Evolutionary conservation across 2,113 vertebrate species (phyloP).

Genomic region (Lathamus discolor): DNA sequence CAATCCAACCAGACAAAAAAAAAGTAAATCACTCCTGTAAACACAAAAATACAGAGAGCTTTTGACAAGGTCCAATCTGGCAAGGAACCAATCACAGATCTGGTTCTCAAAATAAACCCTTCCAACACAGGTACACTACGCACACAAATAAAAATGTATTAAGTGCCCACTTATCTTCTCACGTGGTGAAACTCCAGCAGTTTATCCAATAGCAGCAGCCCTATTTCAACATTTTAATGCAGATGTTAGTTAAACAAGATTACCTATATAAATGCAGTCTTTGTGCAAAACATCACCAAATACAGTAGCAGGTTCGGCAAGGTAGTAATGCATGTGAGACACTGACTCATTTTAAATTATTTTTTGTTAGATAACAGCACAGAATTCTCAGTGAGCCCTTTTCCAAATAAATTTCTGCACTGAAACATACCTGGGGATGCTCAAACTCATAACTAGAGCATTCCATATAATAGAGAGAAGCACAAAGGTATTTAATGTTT

Average conservation of each 20-base stretch:
- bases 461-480: neutral
- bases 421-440: neutral
- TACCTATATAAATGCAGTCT: neutral
- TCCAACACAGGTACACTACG: neutral
- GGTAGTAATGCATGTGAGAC: neutral
- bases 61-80: neutral
- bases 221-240: neutral
- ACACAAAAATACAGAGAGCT: neutral
- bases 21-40: neutral
- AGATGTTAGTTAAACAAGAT: neutral
- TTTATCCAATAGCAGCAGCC: neutral
- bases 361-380: neutral
- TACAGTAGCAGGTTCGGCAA: neutral
- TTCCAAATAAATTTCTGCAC: neutral
- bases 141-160: neutral
- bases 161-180: neutral
- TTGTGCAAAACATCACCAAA: constrained; percentile 10
- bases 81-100: neutral
- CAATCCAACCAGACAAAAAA: neutral
- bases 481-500: neutral
- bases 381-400: neutral
- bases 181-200: neutral
- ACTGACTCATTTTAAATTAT: neutral
- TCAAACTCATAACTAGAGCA: neutral
- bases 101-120: neutral